These are phyloP conservation scores for Caenorhabditis virilis DNA, from an alignment of 2,888 invertebrate species.

Conservation along the genomic window DNA sequence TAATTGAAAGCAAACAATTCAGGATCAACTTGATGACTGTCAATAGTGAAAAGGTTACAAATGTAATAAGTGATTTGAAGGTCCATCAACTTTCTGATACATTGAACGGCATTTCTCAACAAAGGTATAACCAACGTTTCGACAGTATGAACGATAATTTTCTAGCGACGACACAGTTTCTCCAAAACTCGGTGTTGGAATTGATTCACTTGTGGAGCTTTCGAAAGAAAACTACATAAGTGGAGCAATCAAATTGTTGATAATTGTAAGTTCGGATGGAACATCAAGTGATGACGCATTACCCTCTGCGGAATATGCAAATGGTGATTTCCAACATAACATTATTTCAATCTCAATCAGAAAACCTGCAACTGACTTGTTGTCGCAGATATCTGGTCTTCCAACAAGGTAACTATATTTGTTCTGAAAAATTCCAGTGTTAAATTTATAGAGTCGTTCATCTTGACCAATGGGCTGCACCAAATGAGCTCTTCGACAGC, in stretches of 20 bases:
- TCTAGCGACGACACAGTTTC: conserved; percentile 55
- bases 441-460: conserved; percentile 58
- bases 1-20: neutral
- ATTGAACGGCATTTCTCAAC: conserved; percentile 17
- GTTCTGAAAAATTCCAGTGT: neutral
- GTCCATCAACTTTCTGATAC: conserved; percentile 28
- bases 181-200: conserved; percentile 55
- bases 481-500: conserved; percentile 56
- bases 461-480: conserved; percentile 59
- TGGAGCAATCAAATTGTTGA: conserved; percentile 52
- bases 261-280: conserved; percentile 60
- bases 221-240: conserved; percentile 52
- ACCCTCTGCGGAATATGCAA: conserved; percentile 52
- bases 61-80: conserved; percentile 18
- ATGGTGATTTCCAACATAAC: conserved; percentile 50
- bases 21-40: conserved; percentile 60
- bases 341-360: conserved; percentile 56
- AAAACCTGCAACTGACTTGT: conserved; percentile 50
- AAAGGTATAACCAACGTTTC: conserved; percentile 6
- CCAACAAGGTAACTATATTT: conserved; percentile 38
- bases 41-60: conserved; percentile 52
- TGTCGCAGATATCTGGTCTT: conserved; percentile 48
- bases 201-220: conserved; percentile 52
- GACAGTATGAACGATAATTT: neutral
- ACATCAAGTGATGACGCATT: conserved; percentile 56